Percentiles rank a stretch among this genome's conserved stretches.
Conservation (phyloP, 2,888 invertebrate species). For the Carcina quercana region DNA sequence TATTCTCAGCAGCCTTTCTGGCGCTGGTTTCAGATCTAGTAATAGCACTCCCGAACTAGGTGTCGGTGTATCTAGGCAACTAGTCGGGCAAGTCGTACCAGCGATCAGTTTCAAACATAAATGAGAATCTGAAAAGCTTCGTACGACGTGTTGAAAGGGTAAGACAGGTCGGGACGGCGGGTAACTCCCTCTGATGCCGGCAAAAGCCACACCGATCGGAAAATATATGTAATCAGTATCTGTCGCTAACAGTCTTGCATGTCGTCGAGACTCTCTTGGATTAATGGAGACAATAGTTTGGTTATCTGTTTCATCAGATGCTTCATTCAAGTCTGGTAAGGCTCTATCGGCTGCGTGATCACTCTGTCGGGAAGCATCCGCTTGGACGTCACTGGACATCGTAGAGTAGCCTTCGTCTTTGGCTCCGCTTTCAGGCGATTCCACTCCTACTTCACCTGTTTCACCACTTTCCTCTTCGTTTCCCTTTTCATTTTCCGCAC, state of each 20-base stretch:
- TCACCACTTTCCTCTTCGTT: conserved; percentile 65
- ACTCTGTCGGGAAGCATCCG: conserved; percentile 77
- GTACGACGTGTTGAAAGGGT: conserved; percentile 82
- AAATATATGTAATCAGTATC: conserved; percentile 81
- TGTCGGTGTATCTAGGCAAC: conserved; percentile 72
- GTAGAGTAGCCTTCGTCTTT: conserved; percentile 89
- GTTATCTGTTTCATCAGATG: conserved; percentile 81
- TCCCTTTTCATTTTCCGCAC: conserved; percentile 44
- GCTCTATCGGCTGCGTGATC: conserved; percentile 73
- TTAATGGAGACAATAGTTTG: conserved; percentile 70
- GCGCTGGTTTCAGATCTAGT: conserved; percentile 72
- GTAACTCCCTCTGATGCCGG: conserved; percentile 81
- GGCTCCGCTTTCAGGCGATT: conserved; percentile 84
- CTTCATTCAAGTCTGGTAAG: conserved; percentile 82
- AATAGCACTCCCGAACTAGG: conserved; percentile 78
- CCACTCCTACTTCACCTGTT: conserved; percentile 80
- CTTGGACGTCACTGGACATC: conserved; percentile 88
- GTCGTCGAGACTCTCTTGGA: conserved; percentile 62
- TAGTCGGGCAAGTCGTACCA: conserved; percentile 69
- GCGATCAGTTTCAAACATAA: conserved; percentile 81
- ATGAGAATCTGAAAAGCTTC: conserved; percentile 84
- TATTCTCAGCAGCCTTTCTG: conserved; percentile 75
- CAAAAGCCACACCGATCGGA: conserved; percentile 77
- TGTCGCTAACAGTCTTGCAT: conserved; percentile 72
- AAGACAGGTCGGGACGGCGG: conserved; percentile 80